phyloP scores from a whole-genome alignment of 1,140 invertebrate species.

The Caenorhabditis tropicalis region DNA sequence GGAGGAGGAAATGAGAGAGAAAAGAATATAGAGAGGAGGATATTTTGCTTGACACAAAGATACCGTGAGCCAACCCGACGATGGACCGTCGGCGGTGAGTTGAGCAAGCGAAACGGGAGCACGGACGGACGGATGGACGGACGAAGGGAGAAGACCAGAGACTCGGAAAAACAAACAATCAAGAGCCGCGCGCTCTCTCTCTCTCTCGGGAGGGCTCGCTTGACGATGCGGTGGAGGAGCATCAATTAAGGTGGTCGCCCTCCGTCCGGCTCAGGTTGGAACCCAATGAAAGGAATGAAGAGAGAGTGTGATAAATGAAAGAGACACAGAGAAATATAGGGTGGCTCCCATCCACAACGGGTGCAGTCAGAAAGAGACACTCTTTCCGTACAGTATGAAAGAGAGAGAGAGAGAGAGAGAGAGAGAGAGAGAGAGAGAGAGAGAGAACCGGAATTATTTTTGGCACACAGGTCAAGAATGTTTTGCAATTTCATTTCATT shows the following conservation, averaged over 20 bases:
- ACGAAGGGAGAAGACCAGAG: too few species aligned
- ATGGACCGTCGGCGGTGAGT: constrained; percentile 1
- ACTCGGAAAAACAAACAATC: constrained; percentile 6
- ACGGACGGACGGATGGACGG: neutral
- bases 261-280: constrained; percentile 20
- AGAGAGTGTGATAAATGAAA: constrained; percentile 30
- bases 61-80: constrained; percentile 19
- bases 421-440: too few species aligned
- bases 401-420: neutral
- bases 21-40: neutral
- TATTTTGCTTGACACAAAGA: constrained; percentile 35
- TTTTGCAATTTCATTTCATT: constrained; percentile 42
- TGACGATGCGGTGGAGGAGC: constrained; percentile 18
- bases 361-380: neutral
- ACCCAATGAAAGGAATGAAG: neutral
- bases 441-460: constrained; percentile 38
- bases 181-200: neutral
- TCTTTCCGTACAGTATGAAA: neutral
- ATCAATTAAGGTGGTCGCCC: constrained; percentile 18
- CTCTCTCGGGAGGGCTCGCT: too few species aligned
- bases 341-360: too few species aligned
- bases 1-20: neutral
- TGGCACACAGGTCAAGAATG: constrained; percentile 41
- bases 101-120: neutral
- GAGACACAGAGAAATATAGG: neutral